Base-by-base conservation (phyloP, 2,888 invertebrate species). In the Adelognathus sp. region DNA sequence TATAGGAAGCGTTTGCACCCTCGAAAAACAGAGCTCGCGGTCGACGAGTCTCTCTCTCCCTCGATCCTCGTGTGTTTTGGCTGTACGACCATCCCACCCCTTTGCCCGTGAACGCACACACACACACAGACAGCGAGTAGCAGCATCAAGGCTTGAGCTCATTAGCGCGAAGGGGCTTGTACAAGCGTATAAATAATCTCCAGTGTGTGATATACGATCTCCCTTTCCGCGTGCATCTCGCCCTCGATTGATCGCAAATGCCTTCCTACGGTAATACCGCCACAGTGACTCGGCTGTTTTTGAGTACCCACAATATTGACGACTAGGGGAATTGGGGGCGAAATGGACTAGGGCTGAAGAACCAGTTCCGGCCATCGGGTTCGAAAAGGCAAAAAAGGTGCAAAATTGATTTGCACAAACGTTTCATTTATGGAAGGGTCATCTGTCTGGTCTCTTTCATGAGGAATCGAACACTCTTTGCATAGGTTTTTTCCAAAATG, bases 121-220 rank as follows among this genome's bases (percentile, higher is more conserved):
- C 44, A 44, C 27, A 41, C 14, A 39, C 36, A 61, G 41, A 44
- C 33, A 31, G 14, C 6, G 18, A 39, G 39, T 39, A 44, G 52
- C 29, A 29, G 24, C 33, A 54, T 44, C 63, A 66, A 63, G 67
- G 79, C 79, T 79, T 76, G 79, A 79, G 79, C 79, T 79, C 79
- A 79, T 79, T 79, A 79, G 75, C 72, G 71, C 67, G 50, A 79
- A 76, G 72, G 75, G 75, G 75, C 71, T 72, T 67, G 67, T 73
- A 75, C 75, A 72, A 76, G 79, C 79, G 79, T 79, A 79, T 79
- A 79, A 79, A 79, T 79, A 79, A 79, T 79, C 79, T 76, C 60
- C 76, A n/a, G n/a, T 39, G 50, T 63, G 79, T 79, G 79, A 79
- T 79, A 79, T 79, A 79, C 72, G 79, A 79, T 76, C 75, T 58